Evolutionary conservation across 1,140 invertebrate genomes (phyloP).

Genomic region (Scaptomyza montana): DNA sequence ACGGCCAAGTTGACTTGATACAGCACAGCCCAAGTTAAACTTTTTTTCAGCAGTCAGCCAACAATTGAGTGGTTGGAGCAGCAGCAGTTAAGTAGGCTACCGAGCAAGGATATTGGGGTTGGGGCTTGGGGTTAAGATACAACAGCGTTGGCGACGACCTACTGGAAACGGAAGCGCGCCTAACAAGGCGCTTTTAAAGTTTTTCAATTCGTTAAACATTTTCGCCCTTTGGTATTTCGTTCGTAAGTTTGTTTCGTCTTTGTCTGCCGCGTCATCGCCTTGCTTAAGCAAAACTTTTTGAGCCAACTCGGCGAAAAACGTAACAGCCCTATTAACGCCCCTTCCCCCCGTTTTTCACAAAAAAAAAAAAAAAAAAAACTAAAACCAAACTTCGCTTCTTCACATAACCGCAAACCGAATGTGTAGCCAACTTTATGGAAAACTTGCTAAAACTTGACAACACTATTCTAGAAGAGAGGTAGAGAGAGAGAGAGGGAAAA

Average conservation of each 20-base stretch:
- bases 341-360: neutral
- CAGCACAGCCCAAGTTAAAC: constrained; percentile 28
- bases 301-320: constrained; percentile 26
- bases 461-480: neutral
- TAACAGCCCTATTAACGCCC: neutral
- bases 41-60: constrained; percentile 20
- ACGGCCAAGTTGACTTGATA: constrained; percentile 38
- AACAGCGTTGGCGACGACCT: constrained; percentile 23
- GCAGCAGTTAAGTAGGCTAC: neutral
- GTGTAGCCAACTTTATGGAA: constrained; percentile 37
- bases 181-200: constrained; percentile 80
- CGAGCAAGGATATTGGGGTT: neutral
- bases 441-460: constrained; percentile 44
- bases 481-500: too few relatives aligned
- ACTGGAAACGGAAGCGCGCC: constrained; percentile 75
- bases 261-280: constrained; percentile 21
- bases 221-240: constrained; percentile 44
- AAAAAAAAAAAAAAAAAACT: neutral
- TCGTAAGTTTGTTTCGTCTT: constrained; percentile 10
- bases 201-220: constrained; percentile 74
- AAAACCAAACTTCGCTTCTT: neutral
- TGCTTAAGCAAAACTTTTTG: constrained; percentile 32
- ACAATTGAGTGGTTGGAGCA: neutral
- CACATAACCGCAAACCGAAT: constrained; percentile 31
- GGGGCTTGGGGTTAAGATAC: neutral